Evolutionary conservation across 2,888 invertebrate species (phyloP), one percentile per base, ranked within the genome.

Genomic region (Drosophila quinaria): DNA sequence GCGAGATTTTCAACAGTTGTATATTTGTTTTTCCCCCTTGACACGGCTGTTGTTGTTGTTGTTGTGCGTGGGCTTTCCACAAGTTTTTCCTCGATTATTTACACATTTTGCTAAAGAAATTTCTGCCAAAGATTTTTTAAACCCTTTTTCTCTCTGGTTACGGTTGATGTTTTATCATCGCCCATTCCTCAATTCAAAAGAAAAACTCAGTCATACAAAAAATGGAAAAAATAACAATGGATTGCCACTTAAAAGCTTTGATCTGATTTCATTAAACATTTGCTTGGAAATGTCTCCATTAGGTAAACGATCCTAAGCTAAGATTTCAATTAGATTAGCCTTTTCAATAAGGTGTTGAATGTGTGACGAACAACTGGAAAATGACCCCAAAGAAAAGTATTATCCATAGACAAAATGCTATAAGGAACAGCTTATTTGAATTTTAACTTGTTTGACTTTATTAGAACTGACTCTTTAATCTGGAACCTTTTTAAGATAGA

Each of bases 1-100:
- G 78, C 78, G 69, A 78, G 80, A 76, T 80, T 80, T 80, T 66
- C 78, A 60, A 72, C 78, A 80, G 62, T 74, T 74, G 62, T 74
- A 55, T 70, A 54, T 77, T 73, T 71, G 64, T 66, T 70, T 78
- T 70, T 55, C 15, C 11, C 29, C 22, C 25, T 3, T 44, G 46
- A 41, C 29, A 42, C 50, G 58, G 50, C 31, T 10, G 39, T 39
- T 52, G 25, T 55, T 58, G 17, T 39, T 55, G 31, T 42, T 55
- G 39, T 37, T 42, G 25, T 71, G 74, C 70, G 73, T 66, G 76
- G 75, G 70, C 41, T 63, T 62, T 76, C 37, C 71, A 70, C 63
- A 75, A 75, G 56, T 78, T 78, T 80, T 70, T 56, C 76, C 76
- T 64, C 80, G 62, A 71, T 80, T 78, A 74, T 79, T 78, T 80